Base-by-base conservation (phyloP, 2,888 invertebrate species). In the Aphodius sticticus region DNA sequence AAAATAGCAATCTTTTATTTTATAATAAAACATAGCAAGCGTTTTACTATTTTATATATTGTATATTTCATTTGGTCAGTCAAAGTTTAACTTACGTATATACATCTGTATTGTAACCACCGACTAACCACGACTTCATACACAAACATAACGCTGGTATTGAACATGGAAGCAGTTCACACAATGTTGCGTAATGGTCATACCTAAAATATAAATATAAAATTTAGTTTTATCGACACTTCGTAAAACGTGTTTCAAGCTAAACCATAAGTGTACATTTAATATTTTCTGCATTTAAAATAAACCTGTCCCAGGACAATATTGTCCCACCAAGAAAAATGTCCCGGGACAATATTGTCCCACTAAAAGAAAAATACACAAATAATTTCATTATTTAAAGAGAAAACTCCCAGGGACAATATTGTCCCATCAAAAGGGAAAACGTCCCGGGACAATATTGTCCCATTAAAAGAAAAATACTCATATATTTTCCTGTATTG, bases 181-280 rank as follows among this genome's bases (percentile, higher is more conserved):
- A 94, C 77, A 94, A 87, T 0, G 94, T 92, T 0, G 94, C 94
- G 87, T 93, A 95, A 86, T 95, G 95, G 86, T 95, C 95, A 84
- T 92, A 95, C 83, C 95, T 93, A 84, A 80, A 84, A 80, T 69
- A 12, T 15, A 26, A 26, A 26, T 3, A 26, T 26, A 26, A 26
- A 26, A 26, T 26, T 26, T 26, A 2, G 26, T 26, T 26, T 26
- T 26, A 26, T 26, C 26, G 3, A 26, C 26, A 69, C 14, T 69
- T 69, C 2, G 15, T 71, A 71, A 71, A 71, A 71, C 6, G 12
- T 71, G 35, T 12, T 71, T 16, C 69, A 69, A 3, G 2, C 1
- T 69, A 14, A n/a, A 69, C 3, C 14, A 69, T 14, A 69, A 69
- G 3, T n/a, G 3, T n/a, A 69, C 14, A 69, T 1, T 1, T 15